Evolutionary conservation across 53 echinoderm and acorn worm species (phyloP).

Genomic region (Temnopleurus reevesii): DNA sequence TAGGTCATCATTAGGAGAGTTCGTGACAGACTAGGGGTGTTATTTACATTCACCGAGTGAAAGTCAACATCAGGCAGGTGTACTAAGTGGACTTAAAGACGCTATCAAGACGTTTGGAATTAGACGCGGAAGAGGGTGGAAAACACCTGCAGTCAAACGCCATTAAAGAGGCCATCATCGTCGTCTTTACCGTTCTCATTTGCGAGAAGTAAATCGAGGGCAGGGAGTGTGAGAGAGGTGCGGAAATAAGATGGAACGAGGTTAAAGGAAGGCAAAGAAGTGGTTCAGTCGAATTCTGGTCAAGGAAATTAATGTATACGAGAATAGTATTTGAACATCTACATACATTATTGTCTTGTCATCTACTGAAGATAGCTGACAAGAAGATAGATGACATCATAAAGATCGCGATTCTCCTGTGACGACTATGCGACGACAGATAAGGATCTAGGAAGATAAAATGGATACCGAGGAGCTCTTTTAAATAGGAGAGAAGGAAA

Average conservation of each 20-base stretch:
- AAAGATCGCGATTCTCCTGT: background rate
- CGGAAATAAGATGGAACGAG: background rate
- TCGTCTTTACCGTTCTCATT: background rate
- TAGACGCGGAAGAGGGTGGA: background rate
- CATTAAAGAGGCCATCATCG: constrained; percentile 17
- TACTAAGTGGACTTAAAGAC: constrained; percentile 19
- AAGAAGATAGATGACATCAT: too few relatives aligned
- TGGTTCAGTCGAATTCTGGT: too few relatives aligned
- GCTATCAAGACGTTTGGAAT: constrained; percentile 14
- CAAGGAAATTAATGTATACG: too few relatives aligned
- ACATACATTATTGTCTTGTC: background rate
- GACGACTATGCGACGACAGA: background rate
- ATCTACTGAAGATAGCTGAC: background rate
- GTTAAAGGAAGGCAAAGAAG: too few relatives aligned
- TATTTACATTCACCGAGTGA: constrained; percentile 1
- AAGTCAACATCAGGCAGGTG: constrained; percentile 6
- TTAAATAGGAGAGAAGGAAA: background rate
- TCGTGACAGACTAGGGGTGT: constrained; percentile 6
- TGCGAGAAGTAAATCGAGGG: background rate
- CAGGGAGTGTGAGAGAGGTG: background rate
- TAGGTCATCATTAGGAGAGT: background rate
- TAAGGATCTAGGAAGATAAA: background rate
- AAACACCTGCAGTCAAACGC: constrained; percentile 28
- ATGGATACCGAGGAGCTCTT: background rate
- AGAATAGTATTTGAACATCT: too few relatives aligned